These are phyloP conservation scores for Antechinus stuartii DNA, from an alignment of 2,113 vertebrate species.

Conservation along the genomic window DNA sequence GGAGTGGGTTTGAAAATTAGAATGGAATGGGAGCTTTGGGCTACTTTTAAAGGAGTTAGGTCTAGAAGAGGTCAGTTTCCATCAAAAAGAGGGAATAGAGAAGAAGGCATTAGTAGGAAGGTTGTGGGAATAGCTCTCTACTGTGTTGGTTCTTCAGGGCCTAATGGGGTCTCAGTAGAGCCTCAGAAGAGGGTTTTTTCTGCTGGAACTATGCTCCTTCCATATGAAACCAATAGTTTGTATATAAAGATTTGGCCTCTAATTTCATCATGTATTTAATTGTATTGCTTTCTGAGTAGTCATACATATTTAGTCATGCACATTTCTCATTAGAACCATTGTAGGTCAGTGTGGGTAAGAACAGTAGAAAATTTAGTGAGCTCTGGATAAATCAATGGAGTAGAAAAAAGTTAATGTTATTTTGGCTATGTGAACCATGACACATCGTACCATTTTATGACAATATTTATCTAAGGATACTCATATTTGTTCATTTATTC, in stretches of 20 bases:
- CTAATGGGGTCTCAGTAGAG: no score
- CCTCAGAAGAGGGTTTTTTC: no score
- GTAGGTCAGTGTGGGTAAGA: background rate
- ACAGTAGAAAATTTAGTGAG: background rate
- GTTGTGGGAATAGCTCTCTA: background rate
- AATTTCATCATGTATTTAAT: background rate
- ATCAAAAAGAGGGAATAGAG: background rate
- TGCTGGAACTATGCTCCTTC: no score
- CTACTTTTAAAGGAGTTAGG: background rate
- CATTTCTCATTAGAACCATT: background rate
- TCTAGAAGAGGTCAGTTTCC: background rate
- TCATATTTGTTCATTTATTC: background rate
- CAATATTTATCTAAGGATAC: background rate
- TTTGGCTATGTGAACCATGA: background rate
- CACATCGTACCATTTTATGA: background rate
- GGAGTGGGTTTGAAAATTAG: background rate
- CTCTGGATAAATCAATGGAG: background rate
- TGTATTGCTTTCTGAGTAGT: constrained; percentile 2
- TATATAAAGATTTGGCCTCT: background rate
- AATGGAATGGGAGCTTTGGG: background rate
- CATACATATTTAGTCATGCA: background rate
- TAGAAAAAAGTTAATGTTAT: constrained; percentile 6
- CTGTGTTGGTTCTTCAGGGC: background rate
- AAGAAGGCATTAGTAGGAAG: background rate
- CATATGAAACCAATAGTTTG: constrained; percentile 2